Conservation (phyloP, 2,113 vertebrate species). For the Eleginops maclovinus region DNA sequence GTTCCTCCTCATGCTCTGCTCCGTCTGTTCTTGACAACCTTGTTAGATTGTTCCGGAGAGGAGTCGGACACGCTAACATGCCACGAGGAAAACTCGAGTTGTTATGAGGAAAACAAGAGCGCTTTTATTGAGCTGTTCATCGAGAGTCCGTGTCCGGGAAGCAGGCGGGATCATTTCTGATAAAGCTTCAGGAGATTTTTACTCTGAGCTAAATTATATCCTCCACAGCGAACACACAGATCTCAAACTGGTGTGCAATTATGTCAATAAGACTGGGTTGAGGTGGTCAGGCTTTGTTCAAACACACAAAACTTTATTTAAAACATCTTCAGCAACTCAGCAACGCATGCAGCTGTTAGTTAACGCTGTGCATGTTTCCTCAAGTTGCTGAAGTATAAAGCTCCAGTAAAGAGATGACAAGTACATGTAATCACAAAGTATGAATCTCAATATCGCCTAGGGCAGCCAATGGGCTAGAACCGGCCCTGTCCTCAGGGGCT, state of each 20-base stretch:
- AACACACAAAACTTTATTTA: constrained; percentile 11
- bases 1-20: constrained; percentile 30
- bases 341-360: too few species aligned
- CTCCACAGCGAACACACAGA: not conserved
- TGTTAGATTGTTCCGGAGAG: constrained; percentile 18
- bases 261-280: not conserved
- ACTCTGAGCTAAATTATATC: constrained; percentile 21
- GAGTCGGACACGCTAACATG: constrained; percentile 14
- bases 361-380: too few species aligned
- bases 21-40: constrained; percentile 53
- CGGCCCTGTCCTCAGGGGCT: too few species aligned
- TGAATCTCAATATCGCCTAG: too few species aligned
- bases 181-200: constrained; percentile 23
- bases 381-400: not conserved
- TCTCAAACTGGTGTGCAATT: constrained; percentile 3
- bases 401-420: not conserved
- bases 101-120: constrained; percentile 13
- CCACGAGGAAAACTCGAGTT: constrained; percentile 20
- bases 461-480: too few species aligned
- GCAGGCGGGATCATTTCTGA: constrained; percentile 27
- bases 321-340: too few species aligned
- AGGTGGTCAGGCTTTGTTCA: not conserved
- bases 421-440: too few species aligned
- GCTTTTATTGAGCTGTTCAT: constrained; percentile 40
- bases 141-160: constrained; percentile 21